A percentile compares a stretch with the other conserved stretches of the same genome.
Conservation (phyloP, 2,888 invertebrate species). For the Helleia helle region DNA sequence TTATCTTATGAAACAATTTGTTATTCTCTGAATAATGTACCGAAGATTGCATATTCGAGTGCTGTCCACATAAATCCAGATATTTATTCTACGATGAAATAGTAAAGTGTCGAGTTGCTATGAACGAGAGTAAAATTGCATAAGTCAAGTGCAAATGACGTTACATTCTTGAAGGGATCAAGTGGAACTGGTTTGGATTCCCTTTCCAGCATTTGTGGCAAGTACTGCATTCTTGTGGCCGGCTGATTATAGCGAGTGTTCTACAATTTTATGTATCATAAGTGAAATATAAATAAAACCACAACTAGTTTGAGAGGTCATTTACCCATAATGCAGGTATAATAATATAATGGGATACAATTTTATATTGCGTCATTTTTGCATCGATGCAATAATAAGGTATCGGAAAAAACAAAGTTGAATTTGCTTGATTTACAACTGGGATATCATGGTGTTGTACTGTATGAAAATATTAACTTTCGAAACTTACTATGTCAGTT, state of each 20-base stretch:
- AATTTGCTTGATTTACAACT: too few species aligned
- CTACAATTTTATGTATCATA: conserved; percentile 3
- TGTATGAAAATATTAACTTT: too few species aligned
- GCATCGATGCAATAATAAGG: too few species aligned
- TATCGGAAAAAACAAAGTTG: neutral
- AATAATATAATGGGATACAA: neutral
- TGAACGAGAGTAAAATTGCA: conserved; percentile 32
- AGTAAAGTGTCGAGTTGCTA: conserved; percentile 23
- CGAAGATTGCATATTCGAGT: too few species aligned
- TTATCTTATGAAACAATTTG: too few species aligned
- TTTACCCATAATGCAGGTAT: neutral
- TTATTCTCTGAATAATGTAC: too few species aligned
- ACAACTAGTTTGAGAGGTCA: neutral
- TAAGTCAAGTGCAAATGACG: conserved; percentile 22
- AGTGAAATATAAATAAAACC: conserved; percentile 1
- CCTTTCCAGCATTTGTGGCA: conserved; percentile 43
- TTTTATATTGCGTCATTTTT: neutral
- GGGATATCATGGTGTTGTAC: too few species aligned
- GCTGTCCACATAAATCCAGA: conserved; percentile 15
- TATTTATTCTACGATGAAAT: neutral
- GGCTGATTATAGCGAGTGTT: conserved; percentile 44
- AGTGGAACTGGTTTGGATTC: conserved; percentile 56
- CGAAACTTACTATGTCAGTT: too few species aligned
- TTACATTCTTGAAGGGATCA: conserved; percentile 33
- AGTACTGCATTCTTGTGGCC: conserved; percentile 45